A percentile compares a stretch with the other conserved stretches of the same genome.
Evolutionary conservation across 2,888 invertebrate species (phyloP).

Genomic region (Heliothis peltigera): DNA sequence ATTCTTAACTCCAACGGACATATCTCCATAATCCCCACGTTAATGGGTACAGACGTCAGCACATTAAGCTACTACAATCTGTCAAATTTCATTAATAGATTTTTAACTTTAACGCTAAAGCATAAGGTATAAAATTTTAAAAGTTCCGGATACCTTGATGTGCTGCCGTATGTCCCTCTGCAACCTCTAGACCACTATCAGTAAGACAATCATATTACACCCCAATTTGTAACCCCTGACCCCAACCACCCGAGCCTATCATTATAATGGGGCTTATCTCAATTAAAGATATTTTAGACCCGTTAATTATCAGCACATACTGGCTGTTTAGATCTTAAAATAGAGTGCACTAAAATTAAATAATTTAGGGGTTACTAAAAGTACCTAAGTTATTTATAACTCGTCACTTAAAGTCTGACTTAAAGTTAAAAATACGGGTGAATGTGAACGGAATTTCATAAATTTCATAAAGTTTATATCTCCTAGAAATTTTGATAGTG

Average conservation of each 20-base stretch:
- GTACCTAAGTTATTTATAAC: constrained; percentile 17
- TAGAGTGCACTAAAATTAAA: neutral
- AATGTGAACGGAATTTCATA: neutral
- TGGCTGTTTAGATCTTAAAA: constrained; percentile 25
- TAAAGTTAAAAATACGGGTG: neutral
- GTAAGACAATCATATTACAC: constrained; percentile 64
- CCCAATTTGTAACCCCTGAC: constrained; percentile 63
- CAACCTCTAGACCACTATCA: constrained; percentile 46
- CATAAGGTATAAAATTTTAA: too few species aligned
- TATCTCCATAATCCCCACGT: too few species aligned
- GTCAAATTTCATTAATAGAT: too few species aligned
- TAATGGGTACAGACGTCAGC: too few species aligned
- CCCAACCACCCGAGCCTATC: constrained; percentile 43
- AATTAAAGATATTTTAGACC: constrained; percentile 50
- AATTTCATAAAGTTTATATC: neutral
- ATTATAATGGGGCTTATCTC: constrained; percentile 63
- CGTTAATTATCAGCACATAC: constrained; percentile 40
- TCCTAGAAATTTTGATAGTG: too few species aligned
- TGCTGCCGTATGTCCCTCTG: too few species aligned
- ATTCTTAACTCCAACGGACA: too few species aligned
- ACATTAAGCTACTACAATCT: too few species aligned
- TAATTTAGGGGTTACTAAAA: constrained; percentile 20
- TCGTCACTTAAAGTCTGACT: neutral
- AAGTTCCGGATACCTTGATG: too few species aligned
- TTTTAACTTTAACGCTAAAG: too few species aligned